Evolutionary conservation across 2,888 invertebrate species (phyloP).

Genomic region (Osedax fenrisi): DNA sequence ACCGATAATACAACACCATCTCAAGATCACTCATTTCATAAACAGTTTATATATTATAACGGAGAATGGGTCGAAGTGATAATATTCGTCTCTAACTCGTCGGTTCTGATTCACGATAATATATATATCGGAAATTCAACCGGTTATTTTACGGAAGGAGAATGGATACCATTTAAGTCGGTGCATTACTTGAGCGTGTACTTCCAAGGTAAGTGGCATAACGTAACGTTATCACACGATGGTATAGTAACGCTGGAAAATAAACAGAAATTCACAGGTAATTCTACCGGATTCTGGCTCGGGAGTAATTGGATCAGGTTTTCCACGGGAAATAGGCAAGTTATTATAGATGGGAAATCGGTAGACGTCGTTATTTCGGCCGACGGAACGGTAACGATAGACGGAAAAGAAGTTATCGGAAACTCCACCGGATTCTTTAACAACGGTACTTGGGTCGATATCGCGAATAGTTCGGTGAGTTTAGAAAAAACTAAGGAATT

Average conservation of each 20-base stretch:
- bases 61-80: no score
- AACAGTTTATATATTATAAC: no score
- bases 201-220: no score
- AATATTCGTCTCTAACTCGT: background rate
- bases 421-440: conserved; percentile 7
- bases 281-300: conserved; percentile 5
- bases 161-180: background rate
- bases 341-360: no score
- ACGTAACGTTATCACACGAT: no score
- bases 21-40: no score
- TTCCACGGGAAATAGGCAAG: no score
- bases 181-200: background rate
- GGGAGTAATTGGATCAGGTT: background rate
- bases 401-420: conserved; percentile 1
- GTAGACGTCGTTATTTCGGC: background rate
- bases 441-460: conserved; percentile 8
- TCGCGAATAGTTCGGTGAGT: background rate
- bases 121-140: background rate
- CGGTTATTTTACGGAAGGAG: background rate
- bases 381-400: background rate
- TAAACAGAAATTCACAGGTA: background rate
- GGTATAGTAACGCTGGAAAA: no score
- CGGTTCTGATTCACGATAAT: background rate
- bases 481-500: no score
- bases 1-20: no score